Percentiles rank a stretch among this genome's conserved stretches.
phyloP scores from a whole-genome alignment of 2,113 vertebrate genomes.

The Euleptes europaea region DNA sequence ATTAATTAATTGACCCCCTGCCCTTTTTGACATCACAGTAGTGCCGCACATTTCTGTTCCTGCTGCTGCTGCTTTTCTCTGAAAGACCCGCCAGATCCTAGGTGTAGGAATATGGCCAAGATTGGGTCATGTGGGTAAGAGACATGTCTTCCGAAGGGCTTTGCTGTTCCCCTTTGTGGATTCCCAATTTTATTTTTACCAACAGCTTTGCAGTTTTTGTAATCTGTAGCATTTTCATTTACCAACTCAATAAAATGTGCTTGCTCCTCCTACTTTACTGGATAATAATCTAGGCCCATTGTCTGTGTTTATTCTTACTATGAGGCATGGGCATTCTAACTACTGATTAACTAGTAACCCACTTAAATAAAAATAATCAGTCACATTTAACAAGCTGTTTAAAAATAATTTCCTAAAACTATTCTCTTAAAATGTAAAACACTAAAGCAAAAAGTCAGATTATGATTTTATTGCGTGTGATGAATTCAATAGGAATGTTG shows the following conservation, averaged over 20 bases:
- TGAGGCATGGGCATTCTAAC: conserved; percentile 15
- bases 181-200: conserved; percentile 35
- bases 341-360: conserved; percentile 20
- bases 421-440: conserved; percentile 13
- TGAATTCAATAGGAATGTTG: conserved; percentile 25
- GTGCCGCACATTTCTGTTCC: conserved; percentile 34
- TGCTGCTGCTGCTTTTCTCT: conserved; percentile 34
- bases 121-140: conserved; percentile 4
- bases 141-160: conserved; percentile 10
- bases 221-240: conserved; percentile 11
- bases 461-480: conserved; percentile 6
- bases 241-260: conserved; percentile 8
- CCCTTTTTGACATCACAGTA: conserved; percentile 31
- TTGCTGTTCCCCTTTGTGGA: neutral
- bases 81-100: conserved; percentile 3
- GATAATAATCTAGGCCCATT: conserved; percentile 18
- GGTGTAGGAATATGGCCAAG: conserved; percentile 25
- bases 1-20: conserved; percentile 35
- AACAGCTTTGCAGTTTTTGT: conserved; percentile 23
- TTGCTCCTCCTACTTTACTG: neutral
- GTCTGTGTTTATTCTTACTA: neutral
- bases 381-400: neutral
- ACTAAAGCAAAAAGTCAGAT: conserved; percentile 2
- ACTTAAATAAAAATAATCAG: conserved; percentile 19
- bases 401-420: conserved; percentile 28